phyloP scores from a whole-genome alignment of 2,888 invertebrate species.

The Drepana falcataria region DNA sequence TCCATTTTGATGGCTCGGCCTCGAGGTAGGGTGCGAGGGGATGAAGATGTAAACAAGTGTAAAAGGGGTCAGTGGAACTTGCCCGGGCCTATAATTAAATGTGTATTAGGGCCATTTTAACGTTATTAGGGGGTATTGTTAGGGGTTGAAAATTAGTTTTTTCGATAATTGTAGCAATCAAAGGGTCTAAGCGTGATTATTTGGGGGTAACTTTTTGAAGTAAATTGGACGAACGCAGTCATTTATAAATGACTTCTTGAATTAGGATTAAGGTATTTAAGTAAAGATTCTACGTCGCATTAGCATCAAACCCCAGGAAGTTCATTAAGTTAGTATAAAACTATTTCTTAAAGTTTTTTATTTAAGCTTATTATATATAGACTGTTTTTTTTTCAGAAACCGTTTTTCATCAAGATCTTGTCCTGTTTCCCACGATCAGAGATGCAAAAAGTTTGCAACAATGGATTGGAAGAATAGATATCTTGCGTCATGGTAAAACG shows the following conservation, averaged over 20 bases:
- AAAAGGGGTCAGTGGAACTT: conserved; percentile 77
- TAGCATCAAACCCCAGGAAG: too few species aligned
- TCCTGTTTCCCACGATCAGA: conserved; percentile 47
- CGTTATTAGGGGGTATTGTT: conserved; percentile 65
- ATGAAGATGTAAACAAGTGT: conserved; percentile 79
- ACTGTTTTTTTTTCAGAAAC: conserved; percentile 33
- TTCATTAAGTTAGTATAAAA: too few species aligned
- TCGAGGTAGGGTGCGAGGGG: conserved; percentile 51
- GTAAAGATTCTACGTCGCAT: too few species aligned
- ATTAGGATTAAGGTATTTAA: neutral
- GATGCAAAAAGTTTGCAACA: conserved; percentile 51
- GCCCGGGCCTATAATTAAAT: conserved; percentile 68
- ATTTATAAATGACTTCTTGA: conserved; percentile 15
- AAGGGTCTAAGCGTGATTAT: conserved; percentile 36
- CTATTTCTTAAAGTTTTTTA: too few species aligned
- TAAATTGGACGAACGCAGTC: conserved; percentile 27
- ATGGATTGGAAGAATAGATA: conserved; percentile 34
- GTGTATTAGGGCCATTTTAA: conserved; percentile 71
- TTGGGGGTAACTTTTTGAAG: conserved; percentile 36
- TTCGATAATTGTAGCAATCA: conserved; percentile 52
- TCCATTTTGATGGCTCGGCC: conserved; percentile 75
- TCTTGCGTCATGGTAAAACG: conserved; percentile 57
- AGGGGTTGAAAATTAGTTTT: conserved; percentile 54
- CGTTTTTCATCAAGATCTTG: conserved; percentile 20
- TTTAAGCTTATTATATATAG: neutral